A percentile compares a stretch with the other conserved stretches of the same genome.
phyloP scores from a whole-genome alignment of 1,140 invertebrate species.

The Lepidotrigona ventralis region DNA sequence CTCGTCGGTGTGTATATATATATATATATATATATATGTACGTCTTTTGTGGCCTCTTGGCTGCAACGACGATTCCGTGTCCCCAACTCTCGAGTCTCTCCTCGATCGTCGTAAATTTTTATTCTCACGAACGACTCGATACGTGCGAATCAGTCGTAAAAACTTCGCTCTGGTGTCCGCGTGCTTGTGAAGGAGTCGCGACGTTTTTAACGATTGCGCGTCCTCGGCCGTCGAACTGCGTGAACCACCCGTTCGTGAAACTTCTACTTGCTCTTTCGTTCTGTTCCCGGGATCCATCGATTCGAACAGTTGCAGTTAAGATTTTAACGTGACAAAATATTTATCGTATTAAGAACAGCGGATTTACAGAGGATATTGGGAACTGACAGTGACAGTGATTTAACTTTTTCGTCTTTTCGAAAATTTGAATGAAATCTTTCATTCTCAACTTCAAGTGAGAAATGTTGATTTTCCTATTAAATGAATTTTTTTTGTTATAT shows the following conservation, averaged over 20 bases:
- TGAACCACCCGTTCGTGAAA: slow-evolving; percentile 35
- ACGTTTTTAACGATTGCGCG: slow-evolving; percentile 57
- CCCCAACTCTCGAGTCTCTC: slow-evolving; percentile 12
- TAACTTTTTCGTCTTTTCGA: too few species aligned
- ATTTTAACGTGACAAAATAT: too few species aligned
- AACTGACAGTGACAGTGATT: too few species aligned
- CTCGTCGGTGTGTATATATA: neutral
- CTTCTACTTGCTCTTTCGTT: slow-evolving; percentile 6
- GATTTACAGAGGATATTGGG: too few species aligned
- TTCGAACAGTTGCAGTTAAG: neutral
- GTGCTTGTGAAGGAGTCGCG: slow-evolving; percentile 33
- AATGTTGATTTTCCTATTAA: too few species aligned
- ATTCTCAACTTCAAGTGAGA: too few species aligned
- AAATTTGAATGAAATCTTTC: too few species aligned
- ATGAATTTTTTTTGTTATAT: too few species aligned
- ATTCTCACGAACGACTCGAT: slow-evolving; percentile 48
- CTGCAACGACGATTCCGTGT: slow-evolving; percentile 4
- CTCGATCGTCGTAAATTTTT: slow-evolving; percentile 36
- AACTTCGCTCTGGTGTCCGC: slow-evolving; percentile 37
- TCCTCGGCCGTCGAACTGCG: slow-evolving; percentile 62
- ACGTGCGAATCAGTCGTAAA: slow-evolving; percentile 66
- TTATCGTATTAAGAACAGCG: too few species aligned
- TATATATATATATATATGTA: neutral
- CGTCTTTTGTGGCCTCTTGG: slow-evolving; percentile 34
- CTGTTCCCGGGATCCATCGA: too few species aligned